Evolutionary conservation across 1,140 invertebrate genomes (phyloP).

Genomic region (Meloidogyne exigua): DNA sequence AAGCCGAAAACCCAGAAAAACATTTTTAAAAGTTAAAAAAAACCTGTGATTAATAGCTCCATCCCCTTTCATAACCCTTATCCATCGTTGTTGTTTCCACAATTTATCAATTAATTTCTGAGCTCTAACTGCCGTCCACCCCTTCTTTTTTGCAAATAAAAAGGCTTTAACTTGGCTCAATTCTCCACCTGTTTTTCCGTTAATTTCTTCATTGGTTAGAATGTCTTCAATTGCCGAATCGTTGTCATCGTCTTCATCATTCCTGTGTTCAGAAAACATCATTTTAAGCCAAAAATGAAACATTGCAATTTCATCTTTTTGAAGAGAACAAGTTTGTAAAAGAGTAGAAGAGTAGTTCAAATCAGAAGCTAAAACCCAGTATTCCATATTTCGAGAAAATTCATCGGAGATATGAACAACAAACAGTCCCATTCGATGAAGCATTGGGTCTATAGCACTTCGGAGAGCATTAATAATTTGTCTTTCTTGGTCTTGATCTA

Average conservation of each 20-base stretch:
- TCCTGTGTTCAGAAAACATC: slow-evolving; percentile 11
- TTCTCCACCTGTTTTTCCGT: neutral
- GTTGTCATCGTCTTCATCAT: neutral
- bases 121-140: slow-evolving; percentile 14
- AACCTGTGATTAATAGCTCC: neutral
- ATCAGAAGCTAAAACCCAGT: slow-evolving; percentile 23
- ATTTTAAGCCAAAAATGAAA: slow-evolving; percentile 26
- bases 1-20: too few relatives aligned
- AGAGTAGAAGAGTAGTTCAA: slow-evolving; percentile 7
- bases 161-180: slow-evolving; percentile 6
- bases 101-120: slow-evolving; percentile 21
- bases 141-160: slow-evolving; percentile 10
- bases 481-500: slow-evolving; percentile 6
- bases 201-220: neutral
- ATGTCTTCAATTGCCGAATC: neutral
- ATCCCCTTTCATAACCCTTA: slow-evolving; percentile 10
- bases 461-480: slow-evolving; percentile 9
- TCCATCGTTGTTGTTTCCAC: neutral
- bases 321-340: neutral
- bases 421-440: slow-evolving; percentile 14
- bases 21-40: slow-evolving; percentile 3
- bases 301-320: slow-evolving; percentile 26
- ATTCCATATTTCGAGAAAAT: slow-evolving; percentile 21
- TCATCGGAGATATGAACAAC: slow-evolving; percentile 27
- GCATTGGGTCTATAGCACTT: slow-evolving; percentile 15